Base-by-base conservation (phyloP, 2,888 invertebrate genomes). In the Macrostomum cliftonense region DNA sequence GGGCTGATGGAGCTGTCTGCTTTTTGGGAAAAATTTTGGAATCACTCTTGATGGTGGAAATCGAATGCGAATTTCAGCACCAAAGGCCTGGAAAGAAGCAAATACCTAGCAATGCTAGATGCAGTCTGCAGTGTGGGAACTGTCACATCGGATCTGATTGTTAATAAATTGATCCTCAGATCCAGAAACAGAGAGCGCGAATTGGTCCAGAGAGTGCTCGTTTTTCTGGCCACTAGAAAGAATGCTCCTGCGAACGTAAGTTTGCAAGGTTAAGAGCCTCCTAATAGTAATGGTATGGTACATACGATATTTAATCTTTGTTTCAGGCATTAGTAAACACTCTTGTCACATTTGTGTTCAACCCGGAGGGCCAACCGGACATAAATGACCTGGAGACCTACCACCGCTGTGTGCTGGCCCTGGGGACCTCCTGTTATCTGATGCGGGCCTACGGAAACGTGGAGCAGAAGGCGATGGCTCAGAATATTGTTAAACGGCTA, bases 41-140 rank as follows among this genome's bases (percentile, higher is more conserved):
- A 28, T 28, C 28, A 28, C 4, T 9, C 28, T 28, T 28, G 28
- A 4, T 28, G 28, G 5, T 28, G 4, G 28, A 28, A 7, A 4
- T 28, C n/a, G n/a, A n/a, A 52, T 57, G 2, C 12, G 37, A 1
- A n/a, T 19, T 45, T 40, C 39, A 50, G 1, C 50, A 57, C 56
- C 13, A 19, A 43, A 11, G 20, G 17, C 14, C 48, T 47, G 9
- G 48, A 52, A 28, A 21, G 21, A 2, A 47, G 39, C 17, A 55
- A 55, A 38, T 51, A 53, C 39, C 49, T 53, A 11, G 52, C 50
- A 37, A 57, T 60, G 49, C 36, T 58, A n/a, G 60, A 60, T 51
- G 59, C 56, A 4, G 45, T 56, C 40, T 54, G 55, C 21, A 51
- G 51, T 2, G 12, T 57, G 14, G 48, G 53, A 7, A 50, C 55